A percentile compares a stretch with the other conserved stretches of the same genome.
These are phyloP conservation scores for Lepisosteus osseus DNA, from an alignment of 2,113 vertebrate genomes.

Conservation along the genomic window DNA sequence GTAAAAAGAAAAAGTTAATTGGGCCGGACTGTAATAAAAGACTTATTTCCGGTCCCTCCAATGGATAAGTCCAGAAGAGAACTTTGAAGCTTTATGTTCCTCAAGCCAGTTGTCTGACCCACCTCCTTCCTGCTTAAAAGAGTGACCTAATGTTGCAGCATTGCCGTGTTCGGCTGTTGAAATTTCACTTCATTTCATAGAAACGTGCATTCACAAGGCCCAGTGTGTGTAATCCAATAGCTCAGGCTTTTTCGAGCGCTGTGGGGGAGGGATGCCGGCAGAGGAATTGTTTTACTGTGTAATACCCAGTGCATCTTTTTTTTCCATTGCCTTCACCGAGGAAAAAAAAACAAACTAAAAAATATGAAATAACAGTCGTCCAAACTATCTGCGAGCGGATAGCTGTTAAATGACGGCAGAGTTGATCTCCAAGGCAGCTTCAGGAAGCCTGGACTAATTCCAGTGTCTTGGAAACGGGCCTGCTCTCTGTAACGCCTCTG, in stretches of 20 bases:
- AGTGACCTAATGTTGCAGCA: conserved; percentile 32
- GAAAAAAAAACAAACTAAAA: no score
- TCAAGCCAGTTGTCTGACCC: no score
- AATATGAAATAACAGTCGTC: no score
- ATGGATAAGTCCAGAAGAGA: no score
- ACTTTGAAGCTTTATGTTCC: not conserved
- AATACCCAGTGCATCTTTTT: not conserved
- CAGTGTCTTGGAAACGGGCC: no score
- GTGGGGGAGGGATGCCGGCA: not conserved
- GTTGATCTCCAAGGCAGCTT: conserved; percentile 23
- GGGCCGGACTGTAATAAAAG: not conserved
- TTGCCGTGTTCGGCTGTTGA: conserved; percentile 29
- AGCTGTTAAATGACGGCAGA: conserved; percentile 27
- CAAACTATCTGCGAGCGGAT: not conserved
- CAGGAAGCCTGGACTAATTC: conserved; percentile 28
- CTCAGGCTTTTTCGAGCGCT: not conserved
- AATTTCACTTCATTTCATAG: conserved; percentile 34
- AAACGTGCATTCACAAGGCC: not conserved
- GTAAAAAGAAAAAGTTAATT: not conserved
- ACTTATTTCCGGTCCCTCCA: not conserved
- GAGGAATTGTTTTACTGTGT: not conserved
- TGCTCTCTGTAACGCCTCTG: no score
- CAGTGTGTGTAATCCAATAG: no score
- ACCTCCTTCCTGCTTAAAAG: conserved; percentile 16
- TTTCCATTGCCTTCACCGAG: not conserved